A percentile compares a stretch with the other conserved stretches of the same genome.
These are phyloP conservation scores for Pampusana beccarii DNA, from an alignment of 2,113 vertebrate genomes.

Conservation along the genomic window DNA sequence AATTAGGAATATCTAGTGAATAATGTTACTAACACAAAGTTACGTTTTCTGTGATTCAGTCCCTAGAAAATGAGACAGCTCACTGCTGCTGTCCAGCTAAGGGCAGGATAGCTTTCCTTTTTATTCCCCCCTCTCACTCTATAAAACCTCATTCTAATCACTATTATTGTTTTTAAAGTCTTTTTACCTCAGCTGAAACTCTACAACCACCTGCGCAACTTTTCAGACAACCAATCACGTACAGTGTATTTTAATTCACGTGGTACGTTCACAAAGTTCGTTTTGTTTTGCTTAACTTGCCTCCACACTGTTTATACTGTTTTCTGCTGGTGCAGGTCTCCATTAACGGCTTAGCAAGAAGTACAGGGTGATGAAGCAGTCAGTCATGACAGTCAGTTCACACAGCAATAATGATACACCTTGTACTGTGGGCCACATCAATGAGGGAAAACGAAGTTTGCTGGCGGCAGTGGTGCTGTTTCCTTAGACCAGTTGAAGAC, in stretches of 20 bases:
- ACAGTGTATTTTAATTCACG: neutral
- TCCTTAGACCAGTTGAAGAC: neutral
- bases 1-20: neutral
- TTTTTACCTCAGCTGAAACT: neutral
- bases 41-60: neutral
- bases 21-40: neutral
- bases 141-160: neutral
- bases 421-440: neutral
- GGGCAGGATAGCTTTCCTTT: neutral
- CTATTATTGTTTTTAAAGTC: neutral
- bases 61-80: neutral
- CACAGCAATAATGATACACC: rapidly evolving
- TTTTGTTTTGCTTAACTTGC: neutral
- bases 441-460: neutral
- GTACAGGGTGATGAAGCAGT: neutral
- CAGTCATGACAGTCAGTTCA: neutral
- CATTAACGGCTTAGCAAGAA: neutral
- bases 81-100: neutral
- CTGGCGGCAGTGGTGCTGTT: neutral
- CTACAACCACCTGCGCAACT: rapidly evolving
- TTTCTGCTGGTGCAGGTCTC: neutral
- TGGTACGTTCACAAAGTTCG: neutral
- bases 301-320: neutral
- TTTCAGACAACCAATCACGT: neutral
- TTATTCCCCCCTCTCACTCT: rapidly evolving